Conservation (phyloP, 2,113 vertebrate species). For the Calidris pygmaea region DNA sequence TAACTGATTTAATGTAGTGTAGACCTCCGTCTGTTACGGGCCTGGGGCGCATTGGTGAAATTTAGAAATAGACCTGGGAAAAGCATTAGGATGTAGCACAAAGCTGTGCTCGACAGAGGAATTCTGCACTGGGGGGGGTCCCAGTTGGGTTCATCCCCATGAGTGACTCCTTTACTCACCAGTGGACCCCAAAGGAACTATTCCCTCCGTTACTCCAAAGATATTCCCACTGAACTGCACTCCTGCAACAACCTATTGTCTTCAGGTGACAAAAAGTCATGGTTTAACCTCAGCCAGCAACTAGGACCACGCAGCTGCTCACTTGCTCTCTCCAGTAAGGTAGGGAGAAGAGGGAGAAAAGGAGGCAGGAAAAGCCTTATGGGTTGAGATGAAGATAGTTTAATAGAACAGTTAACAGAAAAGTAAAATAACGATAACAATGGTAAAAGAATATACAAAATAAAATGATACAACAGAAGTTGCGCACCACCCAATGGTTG, state of each 20-base stretch:
- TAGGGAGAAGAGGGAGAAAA: not conserved
- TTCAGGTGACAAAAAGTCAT: not conserved
- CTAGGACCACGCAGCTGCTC: not conserved
- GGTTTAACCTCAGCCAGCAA: not conserved
- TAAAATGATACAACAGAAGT: not conserved
- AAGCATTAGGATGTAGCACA: not conserved
- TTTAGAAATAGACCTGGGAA: not conserved
- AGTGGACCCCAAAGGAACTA: not conserved
- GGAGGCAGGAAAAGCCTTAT: not conserved
- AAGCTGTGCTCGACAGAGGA: not conserved
- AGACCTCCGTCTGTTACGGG: not conserved
- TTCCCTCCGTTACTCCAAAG: not conserved
- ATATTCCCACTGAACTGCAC: not conserved
- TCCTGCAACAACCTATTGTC: not conserved
- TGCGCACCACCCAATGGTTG: not conserved
- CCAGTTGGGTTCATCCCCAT: not conserved
- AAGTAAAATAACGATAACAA: not conserved
- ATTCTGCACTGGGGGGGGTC: not conserved
- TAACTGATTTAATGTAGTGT: not conserved
- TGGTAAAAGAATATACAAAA: not conserved
- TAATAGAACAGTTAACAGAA: not conserved
- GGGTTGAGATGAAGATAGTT: not conserved
- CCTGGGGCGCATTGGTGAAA: not conserved
- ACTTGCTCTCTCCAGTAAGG: not conserved
- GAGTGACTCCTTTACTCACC: not conserved